A percentile compares a stretch with the other conserved stretches of the same genome.
Evolutionary conservation across 2,797 vertebrate genomes (phyloP).

Genomic region (Pagetopsis macropterus): DNA sequence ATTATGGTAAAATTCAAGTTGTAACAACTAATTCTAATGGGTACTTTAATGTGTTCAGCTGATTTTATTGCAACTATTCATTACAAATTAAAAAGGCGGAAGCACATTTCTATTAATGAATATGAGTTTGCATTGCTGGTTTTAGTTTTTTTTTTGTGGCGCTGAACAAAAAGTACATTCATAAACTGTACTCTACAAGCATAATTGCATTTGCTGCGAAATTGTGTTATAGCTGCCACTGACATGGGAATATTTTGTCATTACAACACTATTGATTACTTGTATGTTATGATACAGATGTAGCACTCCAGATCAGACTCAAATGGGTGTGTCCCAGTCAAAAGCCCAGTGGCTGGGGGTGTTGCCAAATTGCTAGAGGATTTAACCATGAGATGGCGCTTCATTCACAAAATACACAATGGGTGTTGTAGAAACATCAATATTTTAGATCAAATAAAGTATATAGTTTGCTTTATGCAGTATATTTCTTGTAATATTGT

Average conservation of each 20-base stretch:
- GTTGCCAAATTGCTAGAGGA: too few species aligned
- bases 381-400: too few species aligned
- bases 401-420: too few species aligned
- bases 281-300: background rate
- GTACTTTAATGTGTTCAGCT: background rate
- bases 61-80: background rate
- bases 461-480: too few species aligned
- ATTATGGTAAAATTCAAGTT: background rate
- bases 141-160: background rate
- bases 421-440: too few species aligned
- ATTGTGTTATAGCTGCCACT: conserved; percentile 1
- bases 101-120: background rate
- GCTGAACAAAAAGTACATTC: background rate
- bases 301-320: too few species aligned
- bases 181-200: background rate
- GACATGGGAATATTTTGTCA: background rate
- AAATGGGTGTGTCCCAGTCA: too few species aligned
- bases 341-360: too few species aligned
- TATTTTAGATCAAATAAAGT: too few species aligned
- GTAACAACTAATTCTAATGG: background rate
- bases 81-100: background rate
- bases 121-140: background rate
- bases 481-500: too few species aligned
- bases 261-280: background rate
- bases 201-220: background rate